Base-by-base conservation (phyloP, 2,888 invertebrate species). In the Drosophila prolongata region DNA sequence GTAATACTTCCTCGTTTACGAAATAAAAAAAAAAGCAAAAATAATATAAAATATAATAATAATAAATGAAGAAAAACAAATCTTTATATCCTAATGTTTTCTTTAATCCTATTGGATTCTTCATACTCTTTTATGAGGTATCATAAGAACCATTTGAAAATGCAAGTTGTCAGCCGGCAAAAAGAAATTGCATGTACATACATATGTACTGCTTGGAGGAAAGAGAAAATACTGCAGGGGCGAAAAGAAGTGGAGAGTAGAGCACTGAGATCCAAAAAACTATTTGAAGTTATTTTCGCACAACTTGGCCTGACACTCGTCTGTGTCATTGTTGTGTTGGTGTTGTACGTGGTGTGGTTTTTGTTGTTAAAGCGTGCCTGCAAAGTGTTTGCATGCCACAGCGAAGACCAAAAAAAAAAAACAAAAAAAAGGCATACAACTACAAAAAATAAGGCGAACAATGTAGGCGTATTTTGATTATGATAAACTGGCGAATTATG, bases 401-500 rank as follows among this genome's bases (percentile, higher is more conserved):
- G 68, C 71, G 16, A 44, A 37, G 49, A 40, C 13, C n/a, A 56
- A 58, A 40, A 16, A 54, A 16, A 4, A 19, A 37, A 30, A 3
- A 13, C 6, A 24, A 55, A 49, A 30, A 16, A 38, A 13, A 10
- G 44, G 6, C 30, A 35, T 47, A 47, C 50, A 71, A 53, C 73
- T 78, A 78, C 81, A 78, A 81, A 65, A 69, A 73, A 40, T 50
- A 59, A 52, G 60, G 76, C 62, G 62, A 80, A 84, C 71, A 80
- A 89, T 86, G 86, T 86, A 83, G 86, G 86, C 86, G 86, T 86
- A 87, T 86, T 89, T 86, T 86, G 86, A 86, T 86, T 86, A 90
- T 90, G 89, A 90, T 90, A 90, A 91, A 90, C 91, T 90, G 91
- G 89, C 91, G 89, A 90, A 90, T 90, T 90, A 90, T 90, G 89